Evolutionary conservation across 2,888 invertebrate genomes (phyloP).

Genomic region (Anthophora plumipes): DNA sequence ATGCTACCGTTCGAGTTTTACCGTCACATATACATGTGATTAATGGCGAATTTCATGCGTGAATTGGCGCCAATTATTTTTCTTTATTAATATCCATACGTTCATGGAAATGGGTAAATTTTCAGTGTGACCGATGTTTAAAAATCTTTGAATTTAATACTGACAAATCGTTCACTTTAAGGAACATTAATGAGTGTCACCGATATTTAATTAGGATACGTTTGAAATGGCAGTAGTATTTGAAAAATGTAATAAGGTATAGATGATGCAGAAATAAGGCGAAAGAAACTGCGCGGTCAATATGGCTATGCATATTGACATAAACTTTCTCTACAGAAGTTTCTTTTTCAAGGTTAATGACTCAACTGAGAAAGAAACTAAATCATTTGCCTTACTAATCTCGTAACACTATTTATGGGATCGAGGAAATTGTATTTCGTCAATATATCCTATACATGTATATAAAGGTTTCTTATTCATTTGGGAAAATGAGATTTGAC

Average conservation of each 20-base stretch:
- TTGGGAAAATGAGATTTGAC: slow-evolving; percentile 3
- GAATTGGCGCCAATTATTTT: neutral
- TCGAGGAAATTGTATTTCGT: neutral
- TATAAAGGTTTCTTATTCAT: neutral
- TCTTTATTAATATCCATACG: neutral
- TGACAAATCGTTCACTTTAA: neutral
- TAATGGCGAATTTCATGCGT: neutral
- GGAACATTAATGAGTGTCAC: neutral
- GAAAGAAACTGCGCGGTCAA: slow-evolving; percentile 30
- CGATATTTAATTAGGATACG: neutral
- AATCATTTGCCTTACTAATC: slow-evolving; percentile 34
- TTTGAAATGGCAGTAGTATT: neutral
- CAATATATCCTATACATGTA: neutral
- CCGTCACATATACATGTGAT: neutral
- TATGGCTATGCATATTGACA: slow-evolving; percentile 31
- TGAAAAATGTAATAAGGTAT: neutral
- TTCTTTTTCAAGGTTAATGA: slow-evolving; percentile 57
- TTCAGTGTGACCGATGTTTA: neutral
- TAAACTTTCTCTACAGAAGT: slow-evolving; percentile 61
- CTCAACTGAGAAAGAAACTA: slow-evolving; percentile 25
- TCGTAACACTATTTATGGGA: slow-evolving; percentile 14
- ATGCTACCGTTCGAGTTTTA: slow-evolving; percentile 1
- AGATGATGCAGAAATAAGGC: neutral
- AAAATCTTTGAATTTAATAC: neutral
- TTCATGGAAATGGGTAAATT: neutral